phyloP scores from a whole-genome alignment of 1,140 invertebrate species.

The Dendroctonus valens region DNA sequence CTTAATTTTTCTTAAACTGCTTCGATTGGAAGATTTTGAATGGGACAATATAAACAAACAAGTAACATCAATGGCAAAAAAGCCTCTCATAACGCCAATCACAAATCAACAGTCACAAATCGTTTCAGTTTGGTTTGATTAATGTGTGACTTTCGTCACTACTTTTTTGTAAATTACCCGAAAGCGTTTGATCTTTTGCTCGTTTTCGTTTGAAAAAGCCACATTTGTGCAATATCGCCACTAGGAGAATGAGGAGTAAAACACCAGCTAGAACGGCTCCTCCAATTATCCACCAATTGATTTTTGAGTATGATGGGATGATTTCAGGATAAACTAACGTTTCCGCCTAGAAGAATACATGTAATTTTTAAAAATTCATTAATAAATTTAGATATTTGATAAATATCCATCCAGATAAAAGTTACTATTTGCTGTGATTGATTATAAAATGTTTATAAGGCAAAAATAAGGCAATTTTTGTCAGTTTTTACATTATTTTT shows the following conservation, averaged over 20 bases:
- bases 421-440: not conserved
- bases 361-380: too few relatives aligned
- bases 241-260: conserved; percentile 72
- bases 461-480: too few relatives aligned
- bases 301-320: conserved; percentile 61
- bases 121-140: conserved; percentile 1
- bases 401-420: too few relatives aligned
- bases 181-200: conserved; percentile 74
- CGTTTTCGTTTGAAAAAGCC: conserved; percentile 86
- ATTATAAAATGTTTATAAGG: not conserved
- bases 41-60: not conserved
- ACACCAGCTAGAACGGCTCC: conserved; percentile 76
- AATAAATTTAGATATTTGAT: too few relatives aligned
- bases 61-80: not conserved
- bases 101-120: not conserved
- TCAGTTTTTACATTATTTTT: conserved; percentile 5
- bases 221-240: conserved; percentile 76
- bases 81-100: not conserved
- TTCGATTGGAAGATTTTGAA: not conserved
- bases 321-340: conserved; percentile 79
- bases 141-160: conserved; percentile 38
- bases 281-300: conserved; percentile 82
- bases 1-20: too few relatives aligned
- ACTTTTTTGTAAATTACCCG: conserved; percentile 72
- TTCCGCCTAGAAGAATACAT: conserved; percentile 62